Base-by-base conservation (phyloP, 2,113 vertebrate genomes). In the Orycteropus afer region DNA sequence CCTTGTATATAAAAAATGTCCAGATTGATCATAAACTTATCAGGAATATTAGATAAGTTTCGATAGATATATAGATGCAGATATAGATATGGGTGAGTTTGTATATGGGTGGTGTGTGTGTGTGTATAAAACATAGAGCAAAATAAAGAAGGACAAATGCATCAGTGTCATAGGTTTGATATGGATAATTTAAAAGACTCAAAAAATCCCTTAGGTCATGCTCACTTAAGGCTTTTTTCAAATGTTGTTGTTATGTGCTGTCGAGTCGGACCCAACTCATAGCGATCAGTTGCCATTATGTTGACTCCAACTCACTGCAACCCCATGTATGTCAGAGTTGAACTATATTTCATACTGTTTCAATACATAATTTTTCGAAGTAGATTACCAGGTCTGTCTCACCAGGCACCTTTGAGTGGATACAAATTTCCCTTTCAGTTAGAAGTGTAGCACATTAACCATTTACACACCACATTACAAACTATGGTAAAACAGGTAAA, bases 11-110 rank as follows among this genome's bases (percentile, higher is more conserved):
- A 73, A 89, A 37, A 84, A 86, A 84, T 80, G 4, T 77, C 27
- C 29, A 80, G 69, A 86, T 57, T 93, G n/a, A 51, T 78, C 51
- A 91, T 87, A 84, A 51, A 34, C 37, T 32, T 55, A 85, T 82
- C 55, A 49, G 15, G 2, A 88, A 49, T 55, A 86, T 67, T 95
- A 47, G 23, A 65, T 59, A 73, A 82, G 55, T 57, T 57, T 57
- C 23, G 20, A n/a, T n/a, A n/a, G n/a, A n/a, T n/a, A n/a, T n/a
- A n/a, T n/a, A n/a, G n/a, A n/a, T n/a, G n/a, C n/a, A n/a, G n/a
- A n/a, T n/a, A n/a, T n/a, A n/a, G n/a, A n/a, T n/a, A n/a, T n/a
- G n/a, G n/a, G n/a, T n/a, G n/a, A n/a, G n/a, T n/a, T n/a, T n/a
- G n/a, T n/a, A n/a, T n/a, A n/a, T n/a, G n/a, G n/a, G n/a, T n/a